Conservation (phyloP, 2,113 vertebrate genomes). For the Lampris incognitus region DNA sequence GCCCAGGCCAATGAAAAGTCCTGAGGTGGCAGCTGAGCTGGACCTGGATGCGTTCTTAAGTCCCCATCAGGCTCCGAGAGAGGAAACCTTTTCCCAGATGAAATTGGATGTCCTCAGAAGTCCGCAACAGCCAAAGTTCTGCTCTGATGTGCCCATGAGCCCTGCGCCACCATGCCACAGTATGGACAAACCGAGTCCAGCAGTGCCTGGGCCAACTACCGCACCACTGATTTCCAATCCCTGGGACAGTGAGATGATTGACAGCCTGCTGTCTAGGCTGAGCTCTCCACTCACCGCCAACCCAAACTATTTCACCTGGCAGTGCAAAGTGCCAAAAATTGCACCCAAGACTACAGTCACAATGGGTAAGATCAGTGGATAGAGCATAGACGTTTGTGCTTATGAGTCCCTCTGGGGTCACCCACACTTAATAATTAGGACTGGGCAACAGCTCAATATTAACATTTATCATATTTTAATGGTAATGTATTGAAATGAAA, state of each 20-base stretch:
- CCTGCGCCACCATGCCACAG: background rate
- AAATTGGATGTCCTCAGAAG: conserved; percentile 53
- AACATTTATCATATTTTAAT: no score
- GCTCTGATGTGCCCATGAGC: conserved; percentile 52
- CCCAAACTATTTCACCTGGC: conserved; percentile 81
- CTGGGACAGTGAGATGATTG: conserved; percentile 87
- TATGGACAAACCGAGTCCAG: conserved; percentile 27
- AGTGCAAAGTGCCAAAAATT: conserved; percentile 81
- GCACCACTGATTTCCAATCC: conserved; percentile 84
- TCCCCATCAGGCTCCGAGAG: background rate
- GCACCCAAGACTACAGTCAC: conserved; percentile 81
- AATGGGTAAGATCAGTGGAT: conserved; percentile 82
- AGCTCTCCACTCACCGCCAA: conserved; percentile 81
- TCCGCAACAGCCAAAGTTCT: conserved; percentile 11
- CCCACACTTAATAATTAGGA: no score
- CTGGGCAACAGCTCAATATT: no score
- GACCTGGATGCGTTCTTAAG: conserved; percentile 69
- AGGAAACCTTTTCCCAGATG: rapidly evolving
- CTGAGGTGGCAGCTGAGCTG: background rate
- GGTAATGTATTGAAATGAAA: no score
- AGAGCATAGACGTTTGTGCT: no score
- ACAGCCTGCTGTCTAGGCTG: conserved; percentile 80
- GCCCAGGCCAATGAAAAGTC: conserved; percentile 30
- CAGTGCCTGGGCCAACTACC: background rate
- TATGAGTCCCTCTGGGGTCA: no score